A percentile compares a stretch with the other conserved stretches of the same genome.
phyloP scores from a whole-genome alignment of 2,113 vertebrate genomes.

The Xiphophorus couchianus region DNA sequence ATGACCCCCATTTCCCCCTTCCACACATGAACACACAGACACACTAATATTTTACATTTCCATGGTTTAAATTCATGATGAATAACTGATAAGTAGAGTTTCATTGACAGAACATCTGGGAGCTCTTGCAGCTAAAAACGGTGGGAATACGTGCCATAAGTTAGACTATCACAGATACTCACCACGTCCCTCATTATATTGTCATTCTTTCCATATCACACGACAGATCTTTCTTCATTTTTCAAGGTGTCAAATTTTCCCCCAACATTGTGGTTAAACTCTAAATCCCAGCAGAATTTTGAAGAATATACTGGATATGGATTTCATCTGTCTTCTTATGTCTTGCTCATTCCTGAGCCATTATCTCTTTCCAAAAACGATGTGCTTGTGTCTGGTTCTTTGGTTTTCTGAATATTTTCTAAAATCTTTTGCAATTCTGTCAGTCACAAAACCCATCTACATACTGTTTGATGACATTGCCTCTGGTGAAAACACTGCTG shows the following conservation, averaged over 20 bases:
- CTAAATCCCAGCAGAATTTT: conserved; percentile 43
- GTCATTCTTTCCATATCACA: conserved; percentile 47
- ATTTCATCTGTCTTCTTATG: conserved; percentile 52
- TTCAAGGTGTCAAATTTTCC: conserved; percentile 62
- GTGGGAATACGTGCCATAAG: conserved; percentile 35
- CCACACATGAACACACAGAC: conserved; percentile 4
- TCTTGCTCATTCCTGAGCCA: conserved; percentile 36
- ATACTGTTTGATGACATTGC: not conserved
- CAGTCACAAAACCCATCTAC: not conserved
- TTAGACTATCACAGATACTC: conserved; percentile 41
- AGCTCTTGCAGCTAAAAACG: conserved; percentile 56
- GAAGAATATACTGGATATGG: conserved; percentile 37
- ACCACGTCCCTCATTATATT: conserved; percentile 21
- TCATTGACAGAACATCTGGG: conserved; percentile 69
- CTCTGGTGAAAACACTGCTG: not conserved
- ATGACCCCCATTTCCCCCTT: conserved; percentile 30
- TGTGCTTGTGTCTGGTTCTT: conserved; percentile 17
- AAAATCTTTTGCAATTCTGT: conserved; percentile 18
- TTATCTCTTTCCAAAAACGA: conserved; percentile 20
- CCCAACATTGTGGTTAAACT: conserved; percentile 51
- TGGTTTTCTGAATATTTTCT: not conserved
- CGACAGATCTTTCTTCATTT: conserved; percentile 55
- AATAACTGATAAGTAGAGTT: conserved; percentile 60
- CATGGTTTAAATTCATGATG: conserved; percentile 54
- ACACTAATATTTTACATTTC: conserved; percentile 35